Evolutionary conservation across 2,113 vertebrate genomes (phyloP), one percentile per base, ranked within the genome.

Genomic region (Clinocottus analis): DNA sequence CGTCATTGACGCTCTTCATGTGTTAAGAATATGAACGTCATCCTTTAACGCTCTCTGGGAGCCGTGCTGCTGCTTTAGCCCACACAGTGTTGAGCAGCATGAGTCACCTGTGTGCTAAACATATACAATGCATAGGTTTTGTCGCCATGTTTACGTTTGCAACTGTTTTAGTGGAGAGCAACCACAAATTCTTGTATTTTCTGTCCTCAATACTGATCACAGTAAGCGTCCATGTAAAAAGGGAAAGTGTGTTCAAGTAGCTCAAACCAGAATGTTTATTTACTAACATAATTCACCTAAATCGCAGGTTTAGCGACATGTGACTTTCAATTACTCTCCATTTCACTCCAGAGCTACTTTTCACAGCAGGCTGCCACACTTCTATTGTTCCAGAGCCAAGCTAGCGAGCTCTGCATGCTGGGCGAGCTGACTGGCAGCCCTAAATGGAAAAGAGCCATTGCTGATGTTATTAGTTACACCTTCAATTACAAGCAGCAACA

Each of bases 321-420:
- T 53, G 21, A 68, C 66, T 37, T 53, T 37, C 35, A 56, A 56
- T 56, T 39, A 39, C n/a, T 68, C 4, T 7, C 31, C 7, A 41
- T 59, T 59, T 43, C 43, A 43, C 37, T n/a, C 68, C 53, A 3
- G 51, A 58, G 53, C 11, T 56, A 29, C 51, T 4, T 53, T 70
- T 56, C 53, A 29, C 35, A 59, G 37, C 11, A 43, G 16, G 55
- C 27, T 59, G 69, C 25, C 27, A 0, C 19, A 1, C n/a, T 56
- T 41, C 13, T 19, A 41, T 70, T 70, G 51, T 45, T 59, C 55
- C 69, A 45, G 39, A 45, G 69, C 27, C 69, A 45, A 47, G 19
- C 56, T 33, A n/a, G n/a, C n/a, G 5, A n/a, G 35, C 17, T 3
- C 10, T 45, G 37, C 17, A 43, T 5, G 25, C 10, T 43, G 55